Conservation (phyloP, 2,113 vertebrate genomes). For the Heterotilapia buettikoferi region DNA sequence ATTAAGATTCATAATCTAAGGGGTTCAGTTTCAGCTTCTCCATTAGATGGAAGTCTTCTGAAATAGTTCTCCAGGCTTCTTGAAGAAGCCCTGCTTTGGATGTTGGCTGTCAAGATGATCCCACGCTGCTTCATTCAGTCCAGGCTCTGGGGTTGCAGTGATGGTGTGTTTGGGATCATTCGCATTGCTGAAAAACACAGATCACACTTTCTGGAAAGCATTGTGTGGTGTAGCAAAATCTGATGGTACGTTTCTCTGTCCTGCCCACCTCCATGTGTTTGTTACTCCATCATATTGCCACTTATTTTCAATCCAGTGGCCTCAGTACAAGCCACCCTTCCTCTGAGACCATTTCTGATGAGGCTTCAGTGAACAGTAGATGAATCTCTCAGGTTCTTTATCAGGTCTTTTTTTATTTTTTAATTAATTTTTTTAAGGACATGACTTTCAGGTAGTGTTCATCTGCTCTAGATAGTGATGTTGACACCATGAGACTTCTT, state of each 20-base stretch:
- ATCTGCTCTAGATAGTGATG: background rate
- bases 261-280: background rate
- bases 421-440: background rate
- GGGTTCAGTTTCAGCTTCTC: background rate
- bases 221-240: background rate
- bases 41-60: background rate
- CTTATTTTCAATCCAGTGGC: background rate
- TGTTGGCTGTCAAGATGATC: background rate
- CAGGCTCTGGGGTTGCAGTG: background rate
- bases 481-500: background rate
- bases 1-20: background rate
- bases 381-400: background rate
- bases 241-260: background rate
- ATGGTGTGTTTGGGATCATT: background rate
- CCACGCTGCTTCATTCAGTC: background rate
- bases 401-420: background rate
- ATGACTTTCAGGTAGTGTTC: background rate
- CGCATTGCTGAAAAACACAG: background rate
- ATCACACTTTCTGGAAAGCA: background rate
- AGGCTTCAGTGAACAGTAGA: background rate
- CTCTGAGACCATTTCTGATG: background rate
- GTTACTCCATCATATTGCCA: background rate
- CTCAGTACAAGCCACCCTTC: background rate
- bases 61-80: background rate
- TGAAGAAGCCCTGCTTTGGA: background rate